Evolutionary conservation across 37 sponge, comb jelly and placozoan genomes (phyloP).

Genomic region (Beroe ovata): DNA sequence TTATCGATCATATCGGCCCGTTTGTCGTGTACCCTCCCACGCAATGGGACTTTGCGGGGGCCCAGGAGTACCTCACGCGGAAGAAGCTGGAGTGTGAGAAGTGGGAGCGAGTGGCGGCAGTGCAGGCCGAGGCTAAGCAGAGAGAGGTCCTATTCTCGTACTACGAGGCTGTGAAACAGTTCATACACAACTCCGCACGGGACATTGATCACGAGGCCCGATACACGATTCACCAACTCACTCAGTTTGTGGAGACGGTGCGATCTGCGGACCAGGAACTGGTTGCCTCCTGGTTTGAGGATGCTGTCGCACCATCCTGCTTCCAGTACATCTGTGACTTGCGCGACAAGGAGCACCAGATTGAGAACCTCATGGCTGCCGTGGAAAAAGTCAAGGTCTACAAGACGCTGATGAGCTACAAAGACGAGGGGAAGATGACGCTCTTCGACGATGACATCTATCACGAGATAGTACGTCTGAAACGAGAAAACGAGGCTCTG

Average conservation of each 20-base stretch:
- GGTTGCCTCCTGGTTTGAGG: constrained; percentile 31
- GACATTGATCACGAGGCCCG: constrained; percentile 50
- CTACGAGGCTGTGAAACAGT: constrained; percentile 41
- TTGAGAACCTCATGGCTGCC: constrained; percentile 20
- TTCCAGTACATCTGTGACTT: constrained; percentile 10
- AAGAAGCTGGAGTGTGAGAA: constrained; percentile 65
- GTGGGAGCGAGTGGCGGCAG: constrained; percentile 44
- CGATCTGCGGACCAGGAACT: not conserved
- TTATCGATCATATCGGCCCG: constrained; percentile 58
- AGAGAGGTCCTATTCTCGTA: constrained; percentile 44
- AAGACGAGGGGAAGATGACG: not conserved
- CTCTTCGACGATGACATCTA: constrained; percentile 65
- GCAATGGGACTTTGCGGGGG: constrained; percentile 51
- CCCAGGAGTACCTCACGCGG: constrained; percentile 30
- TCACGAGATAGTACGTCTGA: constrained; percentile 20
- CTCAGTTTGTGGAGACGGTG: constrained; percentile 22
- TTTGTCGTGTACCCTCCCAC: not conserved
- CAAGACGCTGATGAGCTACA: constrained; percentile 59
- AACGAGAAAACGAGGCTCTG: constrained; percentile 15
- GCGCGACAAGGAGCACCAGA: constrained; percentile 14
- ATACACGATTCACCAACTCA: constrained; percentile 28
- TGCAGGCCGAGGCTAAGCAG: not conserved
- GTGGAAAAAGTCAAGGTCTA: constrained; percentile 51
- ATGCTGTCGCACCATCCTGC: constrained; percentile 38
- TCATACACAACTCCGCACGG: constrained; percentile 37